Percentiles rank a stretch among this genome's conserved stretches.
Evolutionary conservation across 2,797 vertebrate genomes (phyloP).

Genomic region (Masticophis lateralis): DNA sequence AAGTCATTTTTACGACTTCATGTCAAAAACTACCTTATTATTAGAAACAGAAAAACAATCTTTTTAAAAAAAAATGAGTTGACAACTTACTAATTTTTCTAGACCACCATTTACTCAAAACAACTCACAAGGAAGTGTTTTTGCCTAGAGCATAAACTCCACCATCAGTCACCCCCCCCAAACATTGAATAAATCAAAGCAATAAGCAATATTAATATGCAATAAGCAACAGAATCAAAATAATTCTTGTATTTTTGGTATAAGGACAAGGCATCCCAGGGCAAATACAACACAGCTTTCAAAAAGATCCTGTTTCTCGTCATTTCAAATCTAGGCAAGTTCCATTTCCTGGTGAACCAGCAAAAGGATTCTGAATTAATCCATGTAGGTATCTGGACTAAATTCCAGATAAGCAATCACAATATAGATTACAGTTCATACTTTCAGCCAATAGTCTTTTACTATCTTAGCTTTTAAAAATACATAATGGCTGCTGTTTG

Average conservation of each 20-base stretch:
- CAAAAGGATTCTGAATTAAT: not conserved
- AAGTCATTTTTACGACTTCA: constrained; percentile 3
- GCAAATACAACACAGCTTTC: not conserved
- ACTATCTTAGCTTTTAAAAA: not conserved
- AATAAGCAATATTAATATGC: not conserved
- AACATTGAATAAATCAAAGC: not conserved
- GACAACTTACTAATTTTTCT: not conserved
- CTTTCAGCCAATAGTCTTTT: not conserved
- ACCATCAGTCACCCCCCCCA: no score
- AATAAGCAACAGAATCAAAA: not conserved
- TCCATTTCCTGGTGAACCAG: not conserved
- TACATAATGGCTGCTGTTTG: not conserved
- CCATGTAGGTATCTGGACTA: not conserved
- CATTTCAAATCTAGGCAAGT: not conserved
- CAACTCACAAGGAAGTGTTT: not conserved
- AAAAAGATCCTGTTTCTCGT: not conserved
- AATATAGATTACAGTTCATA: not conserved
- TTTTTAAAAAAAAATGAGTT: not conserved
- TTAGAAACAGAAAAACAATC: not conserved
- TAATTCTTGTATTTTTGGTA: not conserved
- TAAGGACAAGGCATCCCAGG: not conserved
- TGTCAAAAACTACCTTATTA: not conserved
- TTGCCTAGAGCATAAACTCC: not conserved
- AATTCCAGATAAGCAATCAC: not conserved
- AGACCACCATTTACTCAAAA: not conserved